Evolutionary conservation across 2,113 vertebrate species (phyloP).

Genomic region (Haplochromis burtoni): DNA sequence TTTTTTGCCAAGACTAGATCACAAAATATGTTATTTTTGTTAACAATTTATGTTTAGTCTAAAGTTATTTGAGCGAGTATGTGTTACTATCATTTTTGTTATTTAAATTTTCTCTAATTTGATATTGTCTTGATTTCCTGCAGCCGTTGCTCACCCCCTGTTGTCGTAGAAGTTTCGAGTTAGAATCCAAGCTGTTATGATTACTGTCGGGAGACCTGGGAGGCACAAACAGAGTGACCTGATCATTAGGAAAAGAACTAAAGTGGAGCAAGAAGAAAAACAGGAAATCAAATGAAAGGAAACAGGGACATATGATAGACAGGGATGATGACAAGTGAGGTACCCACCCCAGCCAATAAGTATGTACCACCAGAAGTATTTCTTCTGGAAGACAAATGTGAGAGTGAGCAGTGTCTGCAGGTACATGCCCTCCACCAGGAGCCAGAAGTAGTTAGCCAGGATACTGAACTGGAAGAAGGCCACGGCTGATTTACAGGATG

Average conservation of each 20-base stretch:
- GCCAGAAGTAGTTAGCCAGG: constrained; percentile 85
- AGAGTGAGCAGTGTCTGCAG: constrained; percentile 82
- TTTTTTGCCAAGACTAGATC: not conserved
- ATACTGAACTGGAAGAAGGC: constrained; percentile 83
- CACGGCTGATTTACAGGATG: constrained; percentile 76
- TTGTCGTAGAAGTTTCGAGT: constrained; percentile 64
- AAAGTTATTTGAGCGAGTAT: not conserved
- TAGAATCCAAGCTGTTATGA: constrained; percentile 68
- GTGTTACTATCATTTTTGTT: not conserved
- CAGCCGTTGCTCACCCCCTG: constrained; percentile 55
- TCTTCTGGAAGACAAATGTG: constrained; percentile 80
- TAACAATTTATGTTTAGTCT: not conserved
- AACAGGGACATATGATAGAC: not conserved
- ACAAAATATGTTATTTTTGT: not conserved
- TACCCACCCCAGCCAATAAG: constrained; percentile 82
- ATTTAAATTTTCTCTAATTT: not conserved
- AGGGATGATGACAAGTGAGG: not conserved
- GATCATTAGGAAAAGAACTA: not conserved
- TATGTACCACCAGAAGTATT: constrained; percentile 85
- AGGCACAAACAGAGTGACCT: not conserved
- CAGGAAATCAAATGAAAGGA: not conserved
- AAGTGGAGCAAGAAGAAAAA: not conserved
- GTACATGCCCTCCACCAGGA: constrained; percentile 86
- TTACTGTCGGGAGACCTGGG: constrained; percentile 63
- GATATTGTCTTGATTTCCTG: not conserved